Evolutionary conservation across 2,888 invertebrate genomes (phyloP).

Genomic region (Drosophila seclusa): DNA sequence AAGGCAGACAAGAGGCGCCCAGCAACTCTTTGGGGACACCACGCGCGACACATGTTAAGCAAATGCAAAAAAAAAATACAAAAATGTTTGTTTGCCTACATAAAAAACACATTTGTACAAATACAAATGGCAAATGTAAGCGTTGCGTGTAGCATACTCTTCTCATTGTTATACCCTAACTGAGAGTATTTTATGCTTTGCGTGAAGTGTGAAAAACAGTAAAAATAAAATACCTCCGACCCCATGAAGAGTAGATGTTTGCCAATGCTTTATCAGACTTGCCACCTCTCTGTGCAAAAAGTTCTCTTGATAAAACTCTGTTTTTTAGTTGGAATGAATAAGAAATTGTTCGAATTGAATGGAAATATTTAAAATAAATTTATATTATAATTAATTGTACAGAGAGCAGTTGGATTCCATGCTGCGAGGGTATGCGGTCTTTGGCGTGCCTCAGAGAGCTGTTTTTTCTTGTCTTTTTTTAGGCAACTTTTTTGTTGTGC

Average conservation of each 20-base stretch:
- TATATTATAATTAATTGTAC: not conserved
- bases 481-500: conserved; percentile 17
- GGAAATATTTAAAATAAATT: not conserved
- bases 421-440: not conserved
- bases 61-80: conserved; percentile 11
- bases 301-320: not conserved
- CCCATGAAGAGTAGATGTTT: not conserved
- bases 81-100: conserved; percentile 52
- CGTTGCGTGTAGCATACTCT: conserved; percentile 59
- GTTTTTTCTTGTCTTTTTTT: not conserved
- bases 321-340: not conserved
- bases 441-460: not conserved
- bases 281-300: not conserved
- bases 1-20: conserved; percentile 18
- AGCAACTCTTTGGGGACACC: conserved; percentile 57
- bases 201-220: not conserved
- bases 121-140: conserved; percentile 59
- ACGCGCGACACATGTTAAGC: conserved; percentile 26
- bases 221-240: not conserved
- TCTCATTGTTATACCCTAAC: not conserved
- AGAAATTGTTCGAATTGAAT: not conserved
- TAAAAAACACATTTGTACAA: conserved; percentile 71
- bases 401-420: not conserved
- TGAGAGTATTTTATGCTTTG: no score
- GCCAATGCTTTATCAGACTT: not conserved